Conservation (phyloP, 2,888 invertebrate genomes). For the Amphipoea oculea region DNA sequence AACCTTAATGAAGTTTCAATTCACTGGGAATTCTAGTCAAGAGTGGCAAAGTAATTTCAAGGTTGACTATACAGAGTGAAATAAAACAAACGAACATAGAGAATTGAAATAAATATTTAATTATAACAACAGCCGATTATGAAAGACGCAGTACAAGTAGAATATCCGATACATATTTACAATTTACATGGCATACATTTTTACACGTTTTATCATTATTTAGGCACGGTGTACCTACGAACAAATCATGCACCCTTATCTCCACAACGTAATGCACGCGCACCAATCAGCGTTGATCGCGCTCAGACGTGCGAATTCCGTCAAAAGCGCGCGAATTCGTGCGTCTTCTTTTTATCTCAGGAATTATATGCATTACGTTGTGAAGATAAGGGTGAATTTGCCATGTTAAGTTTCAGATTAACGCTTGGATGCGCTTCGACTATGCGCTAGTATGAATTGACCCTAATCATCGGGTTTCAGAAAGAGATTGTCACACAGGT, state of each 20-base stretch:
- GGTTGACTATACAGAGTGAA: constrained; percentile 17
- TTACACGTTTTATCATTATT: constrained; percentile 59
- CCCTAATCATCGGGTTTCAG: neutral
- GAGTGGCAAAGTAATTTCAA: neutral
- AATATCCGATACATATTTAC: constrained; percentile 66
- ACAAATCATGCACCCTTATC: no score
- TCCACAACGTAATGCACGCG: no score
- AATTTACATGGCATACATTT: constrained; percentile 67
- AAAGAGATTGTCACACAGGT: neutral
- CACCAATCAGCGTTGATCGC: no score
- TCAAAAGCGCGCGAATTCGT: no score
- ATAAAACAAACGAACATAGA: constrained; percentile 50
- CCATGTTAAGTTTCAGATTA: no score
- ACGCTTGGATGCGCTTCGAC: no score
- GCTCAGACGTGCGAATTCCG: no score
- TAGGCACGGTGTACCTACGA: constrained; percentile 58
- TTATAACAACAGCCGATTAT: constrained; percentile 71
- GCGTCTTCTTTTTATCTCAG: no score
- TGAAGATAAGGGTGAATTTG: no score
- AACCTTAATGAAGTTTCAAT: neutral
- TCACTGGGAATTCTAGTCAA: no score
- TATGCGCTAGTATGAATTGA: no score
- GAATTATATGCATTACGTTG: no score
- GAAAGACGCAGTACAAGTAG: constrained; percentile 66
- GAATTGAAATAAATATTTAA: constrained; percentile 73